Percentiles rank a stretch among this genome's conserved stretches.
Conservation (phyloP, 1,140 invertebrate genomes). For the Danaus plexippus region DNA sequence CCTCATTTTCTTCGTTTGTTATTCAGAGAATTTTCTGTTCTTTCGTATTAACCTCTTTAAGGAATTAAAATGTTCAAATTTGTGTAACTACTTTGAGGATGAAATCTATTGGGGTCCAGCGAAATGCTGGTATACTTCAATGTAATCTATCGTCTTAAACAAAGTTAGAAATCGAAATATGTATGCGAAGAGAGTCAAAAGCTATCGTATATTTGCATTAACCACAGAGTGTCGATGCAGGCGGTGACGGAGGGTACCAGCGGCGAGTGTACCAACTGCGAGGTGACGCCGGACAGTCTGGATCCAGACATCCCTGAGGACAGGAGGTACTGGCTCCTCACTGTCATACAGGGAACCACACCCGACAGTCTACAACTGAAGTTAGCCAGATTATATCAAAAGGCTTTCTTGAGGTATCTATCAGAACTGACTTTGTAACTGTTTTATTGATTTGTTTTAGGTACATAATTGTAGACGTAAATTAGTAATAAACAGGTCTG, state of each 20-base stretch:
- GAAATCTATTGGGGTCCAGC: too few species aligned
- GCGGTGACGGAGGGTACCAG: conserved; percentile 60
- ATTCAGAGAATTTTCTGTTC: too few species aligned
- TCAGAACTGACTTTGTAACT: neutral
- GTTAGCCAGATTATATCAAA: conserved; percentile 75
- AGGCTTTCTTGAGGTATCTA: conserved; percentile 75
- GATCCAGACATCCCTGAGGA: conserved; percentile 68
- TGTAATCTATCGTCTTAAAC: too few species aligned
- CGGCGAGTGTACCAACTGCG: conserved; percentile 55
- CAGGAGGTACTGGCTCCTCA: conserved; percentile 84
- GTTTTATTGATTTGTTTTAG: neutral
- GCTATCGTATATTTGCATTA: too few species aligned
- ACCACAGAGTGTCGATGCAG: conserved; percentile 24
- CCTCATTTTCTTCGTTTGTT: too few species aligned
- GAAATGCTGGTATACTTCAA: too few species aligned
- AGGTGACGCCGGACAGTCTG: conserved; percentile 48
- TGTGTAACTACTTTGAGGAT: too few species aligned
- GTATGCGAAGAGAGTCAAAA: neutral
- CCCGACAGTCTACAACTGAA: conserved; percentile 73
- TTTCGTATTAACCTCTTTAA: too few species aligned
- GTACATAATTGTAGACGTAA: neutral
- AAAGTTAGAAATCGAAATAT: neutral
- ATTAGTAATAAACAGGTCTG: too few species aligned
- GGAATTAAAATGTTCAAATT: too few species aligned
- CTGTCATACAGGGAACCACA: conserved; percentile 75